A percentile compares a stretch with the other conserved stretches of the same genome.
phyloP scores from a whole-genome alignment of 2,113 vertebrate species.

The Myiozetetes cayanensis region DNA sequence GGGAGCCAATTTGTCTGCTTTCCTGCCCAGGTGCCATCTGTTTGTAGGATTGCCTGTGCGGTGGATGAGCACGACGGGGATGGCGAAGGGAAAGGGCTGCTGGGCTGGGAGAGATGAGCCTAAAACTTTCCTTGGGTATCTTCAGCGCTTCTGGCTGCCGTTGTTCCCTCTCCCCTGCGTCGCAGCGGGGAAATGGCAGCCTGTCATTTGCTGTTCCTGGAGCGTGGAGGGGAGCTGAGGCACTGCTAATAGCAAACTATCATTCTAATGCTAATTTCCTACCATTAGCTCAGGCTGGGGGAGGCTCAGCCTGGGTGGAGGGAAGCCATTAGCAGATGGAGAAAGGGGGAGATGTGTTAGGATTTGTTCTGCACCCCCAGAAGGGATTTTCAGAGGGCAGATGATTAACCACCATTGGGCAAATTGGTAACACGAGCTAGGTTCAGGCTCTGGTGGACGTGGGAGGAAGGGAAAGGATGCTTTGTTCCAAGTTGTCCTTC shows the following conservation, averaged over 20 bases:
- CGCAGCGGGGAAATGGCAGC: constrained; percentile 54
- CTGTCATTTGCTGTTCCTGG: constrained; percentile 59
- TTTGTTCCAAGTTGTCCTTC: not conserved
- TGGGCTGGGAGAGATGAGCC: not conserved
- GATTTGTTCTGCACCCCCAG: not conserved
- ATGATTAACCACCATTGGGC: not conserved
- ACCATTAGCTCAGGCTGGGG: not conserved
- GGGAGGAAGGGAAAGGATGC: not conserved
- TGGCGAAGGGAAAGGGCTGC: not conserved
- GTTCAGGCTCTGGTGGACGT: not conserved
- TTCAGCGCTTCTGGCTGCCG: not conserved
- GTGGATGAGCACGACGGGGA: not conserved
- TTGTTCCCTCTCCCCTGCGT: not conserved
- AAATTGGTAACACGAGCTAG: not conserved
- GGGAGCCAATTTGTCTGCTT: constrained; percentile 42
- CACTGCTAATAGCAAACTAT: constrained; percentile 58
- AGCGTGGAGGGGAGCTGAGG: constrained; percentile 51
- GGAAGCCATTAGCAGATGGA: constrained; percentile 34
- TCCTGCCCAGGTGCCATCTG: constrained; percentile 56
- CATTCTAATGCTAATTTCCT: constrained; percentile 69
- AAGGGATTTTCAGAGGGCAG: not conserved
- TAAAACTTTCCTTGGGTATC: not conserved
- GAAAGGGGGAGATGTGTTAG: not conserved
- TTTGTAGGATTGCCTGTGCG: not conserved
- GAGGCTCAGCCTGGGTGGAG: not conserved